phyloP scores from a whole-genome alignment of 2,888 invertebrate species.

The Gastrophysa polygoni region DNA sequence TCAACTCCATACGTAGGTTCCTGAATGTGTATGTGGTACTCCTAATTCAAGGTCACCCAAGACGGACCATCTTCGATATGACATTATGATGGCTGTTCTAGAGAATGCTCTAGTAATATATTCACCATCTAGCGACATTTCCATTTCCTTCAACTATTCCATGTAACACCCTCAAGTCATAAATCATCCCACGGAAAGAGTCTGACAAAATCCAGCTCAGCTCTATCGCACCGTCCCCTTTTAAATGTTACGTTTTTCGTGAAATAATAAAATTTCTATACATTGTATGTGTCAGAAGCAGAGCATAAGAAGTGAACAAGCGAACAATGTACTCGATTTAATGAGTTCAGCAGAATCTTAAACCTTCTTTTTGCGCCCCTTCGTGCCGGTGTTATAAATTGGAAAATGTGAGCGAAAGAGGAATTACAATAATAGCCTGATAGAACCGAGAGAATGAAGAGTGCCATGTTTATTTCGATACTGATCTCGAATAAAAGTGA shows the following conservation, averaged over 20 bases:
- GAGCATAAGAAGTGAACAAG: constrained; percentile 12
- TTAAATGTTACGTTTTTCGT: constrained; percentile 1
- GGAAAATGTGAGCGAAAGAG: constrained; percentile 5
- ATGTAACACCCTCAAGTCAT: no score
- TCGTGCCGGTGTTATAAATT: constrained; percentile 5
- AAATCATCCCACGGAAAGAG: not conserved
- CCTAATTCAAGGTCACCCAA: no score
- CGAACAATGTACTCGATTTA: constrained; percentile 29
- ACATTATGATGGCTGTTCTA: no score
- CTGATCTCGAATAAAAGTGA: not conserved
- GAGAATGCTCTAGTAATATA: no score
- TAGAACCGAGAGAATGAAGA: constrained; percentile 4
- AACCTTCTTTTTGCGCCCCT: constrained; percentile 16
- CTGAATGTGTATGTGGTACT: no score
- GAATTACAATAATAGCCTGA: constrained; percentile 8
- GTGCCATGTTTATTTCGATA: not conserved
- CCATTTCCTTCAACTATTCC: no score
- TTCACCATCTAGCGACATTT: no score
- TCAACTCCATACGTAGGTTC: no score
- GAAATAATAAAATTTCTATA: constrained; percentile 15
- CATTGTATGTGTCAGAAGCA: constrained; percentile 16
- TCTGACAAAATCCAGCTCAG: not conserved
- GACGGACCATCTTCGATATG: no score
- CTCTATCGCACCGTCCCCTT: not conserved
- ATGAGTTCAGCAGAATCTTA: constrained; percentile 28